Base-by-base conservation (phyloP, 2,797 vertebrate species). In the Coreius guichenoti region DNA sequence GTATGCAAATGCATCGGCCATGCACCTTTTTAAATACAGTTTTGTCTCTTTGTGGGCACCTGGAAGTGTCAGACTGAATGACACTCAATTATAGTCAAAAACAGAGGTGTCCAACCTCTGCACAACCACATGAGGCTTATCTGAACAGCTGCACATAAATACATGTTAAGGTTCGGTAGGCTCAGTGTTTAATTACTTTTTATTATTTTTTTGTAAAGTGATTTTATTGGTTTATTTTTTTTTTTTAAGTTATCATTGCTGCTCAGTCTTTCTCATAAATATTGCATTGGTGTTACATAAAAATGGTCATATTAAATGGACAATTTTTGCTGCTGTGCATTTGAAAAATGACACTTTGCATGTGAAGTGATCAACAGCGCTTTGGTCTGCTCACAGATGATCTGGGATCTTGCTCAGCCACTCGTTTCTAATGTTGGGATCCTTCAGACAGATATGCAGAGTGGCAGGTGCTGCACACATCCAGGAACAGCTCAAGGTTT, bases 121-220 rank as follows among this genome's bases (percentile, higher is more conserved):
- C 26, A 65, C 61, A 65, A 39, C 51, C 74, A 76, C 31, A 31
- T n/a, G 74, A 76, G 74, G 74, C 74, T 39, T 58, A 76, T 56
- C 31, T 39, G 74, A 56, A 76, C 31, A 39, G 74, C 74, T 39
- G 21, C 23, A 58, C 51, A 58, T 21, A 77, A 58, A 39, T 77
- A 1, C 31, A 11, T 58, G 12, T n/a, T 56, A 19, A 12, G 17
- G 26, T 76, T 56, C 23, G 4, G 12, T 14, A 16, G 19, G 13
- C 51, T 76, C 12, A 1, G 5, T 39, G 5, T 74, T 49, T 12
- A 33, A n/a, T n/a, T n/a, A n/a, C n/a, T n/a, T n/a, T n/a, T 75
- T 54, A 74, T 29, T 29, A 31, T 49, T 74, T 49, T 47, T 49
- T 6, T 49, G n/a, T 8, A 17, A 17, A 29, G 14, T 21, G 0